These are phyloP conservation scores for Hybos culiciformis DNA, from an alignment of 2,888 invertebrate species.

Conservation along the genomic window DNA sequence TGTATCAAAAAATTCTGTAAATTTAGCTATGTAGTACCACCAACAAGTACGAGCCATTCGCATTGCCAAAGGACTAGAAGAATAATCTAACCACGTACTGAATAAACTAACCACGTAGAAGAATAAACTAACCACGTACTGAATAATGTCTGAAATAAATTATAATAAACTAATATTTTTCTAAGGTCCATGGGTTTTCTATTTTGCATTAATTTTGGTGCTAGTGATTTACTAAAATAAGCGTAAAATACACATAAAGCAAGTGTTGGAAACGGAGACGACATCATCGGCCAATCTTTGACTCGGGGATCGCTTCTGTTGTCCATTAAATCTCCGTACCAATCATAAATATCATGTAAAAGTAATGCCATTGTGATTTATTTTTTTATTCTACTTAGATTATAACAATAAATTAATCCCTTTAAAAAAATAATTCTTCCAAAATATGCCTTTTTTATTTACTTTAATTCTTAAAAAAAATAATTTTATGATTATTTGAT, in stretches of 20 bases:
- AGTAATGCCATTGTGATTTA: conserved; percentile 23
- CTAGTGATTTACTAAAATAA: conserved; percentile 65
- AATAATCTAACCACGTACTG: conserved; percentile 81
- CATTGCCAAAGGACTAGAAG: conserved; percentile 53
- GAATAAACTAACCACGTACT: conserved; percentile 80
- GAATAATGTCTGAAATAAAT: conserved; percentile 77
- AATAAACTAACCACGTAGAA: too few relatives aligned
- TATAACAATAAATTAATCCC: too few relatives aligned
- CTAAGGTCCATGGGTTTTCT: conserved; percentile 76
- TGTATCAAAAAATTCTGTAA: conserved; percentile 93
- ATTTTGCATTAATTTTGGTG: conserved; percentile 80
- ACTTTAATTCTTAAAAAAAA: too few relatives aligned
- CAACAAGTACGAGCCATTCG: conserved; percentile 88
- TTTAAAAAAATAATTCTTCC: too few relatives aligned
- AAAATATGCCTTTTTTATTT: too few relatives aligned
- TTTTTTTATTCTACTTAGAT: not conserved
- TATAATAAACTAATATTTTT: conserved; percentile 67
- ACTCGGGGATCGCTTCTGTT: conserved; percentile 72
- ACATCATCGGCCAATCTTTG: conserved; percentile 79
- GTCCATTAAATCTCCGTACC: conserved; percentile 59
- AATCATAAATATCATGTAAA: conserved; percentile 36
- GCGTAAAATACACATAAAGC: conserved; percentile 72
- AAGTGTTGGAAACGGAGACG: conserved; percentile 74
- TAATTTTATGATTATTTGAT: too few relatives aligned
- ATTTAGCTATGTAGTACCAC: conserved; percentile 96